phyloP scores from a whole-genome alignment of 2,888 invertebrate genomes.

The Pasiphila rectangulata region DNA sequence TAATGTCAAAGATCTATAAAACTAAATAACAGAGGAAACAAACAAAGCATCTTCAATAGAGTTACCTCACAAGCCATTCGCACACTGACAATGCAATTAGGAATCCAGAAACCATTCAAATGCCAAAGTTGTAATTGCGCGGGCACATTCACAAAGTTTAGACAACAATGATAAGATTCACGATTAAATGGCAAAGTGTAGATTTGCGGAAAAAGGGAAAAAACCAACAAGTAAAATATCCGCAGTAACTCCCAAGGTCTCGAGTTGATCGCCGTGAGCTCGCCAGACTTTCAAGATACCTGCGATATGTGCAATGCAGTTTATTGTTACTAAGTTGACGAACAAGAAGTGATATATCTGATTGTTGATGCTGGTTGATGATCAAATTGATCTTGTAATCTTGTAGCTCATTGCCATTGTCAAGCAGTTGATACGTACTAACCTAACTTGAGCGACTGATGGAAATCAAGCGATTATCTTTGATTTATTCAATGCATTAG shows the following conservation, averaged over 20 bases:
- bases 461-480: no score
- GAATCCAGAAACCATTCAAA: conserved; percentile 29
- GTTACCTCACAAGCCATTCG: conserved; percentile 4
- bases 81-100: conserved; percentile 7
- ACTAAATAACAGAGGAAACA: conserved; percentile 7
- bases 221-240: conserved; percentile 67
- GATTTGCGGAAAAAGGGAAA: conserved; percentile 69
- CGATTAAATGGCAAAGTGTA: conserved; percentile 44
- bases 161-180: conserved; percentile 34
- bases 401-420: background rate
- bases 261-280: conserved; percentile 69
- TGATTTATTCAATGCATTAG: no score
- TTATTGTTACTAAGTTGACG: conserved; percentile 39
- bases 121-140: conserved; percentile 40
- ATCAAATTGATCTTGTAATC: background rate
- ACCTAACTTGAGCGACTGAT: no score
- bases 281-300: conserved; percentile 64
- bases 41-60: conserved; percentile 6
- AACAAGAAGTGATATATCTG: conserved; percentile 10
- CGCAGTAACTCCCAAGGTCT: conserved; percentile 69
- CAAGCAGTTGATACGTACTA: no score
- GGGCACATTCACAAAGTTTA: conserved; percentile 26
- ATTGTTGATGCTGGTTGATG: conserved; percentile 7
- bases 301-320: conserved; percentile 45
- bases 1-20: no score